phyloP scores from a whole-genome alignment of 2,113 vertebrate species.

The Gopherus evgoodei region DNA sequence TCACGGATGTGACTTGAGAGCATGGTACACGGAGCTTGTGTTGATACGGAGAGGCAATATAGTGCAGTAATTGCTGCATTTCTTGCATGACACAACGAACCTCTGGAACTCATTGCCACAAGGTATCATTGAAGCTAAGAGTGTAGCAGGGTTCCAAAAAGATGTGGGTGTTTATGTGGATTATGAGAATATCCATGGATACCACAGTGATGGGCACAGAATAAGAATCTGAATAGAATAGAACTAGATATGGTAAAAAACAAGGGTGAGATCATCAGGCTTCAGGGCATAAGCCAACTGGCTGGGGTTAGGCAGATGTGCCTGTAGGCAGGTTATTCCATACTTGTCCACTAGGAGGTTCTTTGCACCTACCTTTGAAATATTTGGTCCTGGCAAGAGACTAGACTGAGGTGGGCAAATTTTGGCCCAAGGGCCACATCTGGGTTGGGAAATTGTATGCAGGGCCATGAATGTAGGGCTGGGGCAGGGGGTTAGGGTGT shows the following conservation, averaged over 20 bases:
- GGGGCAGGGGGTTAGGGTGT: too few relatives aligned
- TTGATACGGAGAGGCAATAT: background rate
- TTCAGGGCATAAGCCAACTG: background rate
- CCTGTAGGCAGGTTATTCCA: background rate
- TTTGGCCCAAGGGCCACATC: too few relatives aligned
- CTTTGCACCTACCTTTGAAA: background rate
- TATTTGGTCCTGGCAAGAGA: background rate
- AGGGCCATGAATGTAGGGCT: too few relatives aligned
- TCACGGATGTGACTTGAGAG: background rate
- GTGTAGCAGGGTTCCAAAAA: background rate
- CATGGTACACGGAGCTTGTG: background rate
- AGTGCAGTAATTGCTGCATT: background rate
- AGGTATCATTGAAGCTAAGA: background rate
- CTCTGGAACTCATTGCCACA: background rate
- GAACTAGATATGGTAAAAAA: background rate
- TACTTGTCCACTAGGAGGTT: background rate
- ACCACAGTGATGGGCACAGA: background rate
- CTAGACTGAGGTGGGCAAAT: too few relatives aligned
- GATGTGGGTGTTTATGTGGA: background rate
- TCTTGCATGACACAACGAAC: too few relatives aligned
- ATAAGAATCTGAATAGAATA: background rate
- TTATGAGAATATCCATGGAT: background rate
- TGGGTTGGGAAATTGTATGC: too few relatives aligned
- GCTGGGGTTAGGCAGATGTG: background rate
- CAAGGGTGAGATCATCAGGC: background rate